Evolutionary conservation across 2,113 vertebrate genomes (phyloP).

Genomic region (Axis porcinus): DNA sequence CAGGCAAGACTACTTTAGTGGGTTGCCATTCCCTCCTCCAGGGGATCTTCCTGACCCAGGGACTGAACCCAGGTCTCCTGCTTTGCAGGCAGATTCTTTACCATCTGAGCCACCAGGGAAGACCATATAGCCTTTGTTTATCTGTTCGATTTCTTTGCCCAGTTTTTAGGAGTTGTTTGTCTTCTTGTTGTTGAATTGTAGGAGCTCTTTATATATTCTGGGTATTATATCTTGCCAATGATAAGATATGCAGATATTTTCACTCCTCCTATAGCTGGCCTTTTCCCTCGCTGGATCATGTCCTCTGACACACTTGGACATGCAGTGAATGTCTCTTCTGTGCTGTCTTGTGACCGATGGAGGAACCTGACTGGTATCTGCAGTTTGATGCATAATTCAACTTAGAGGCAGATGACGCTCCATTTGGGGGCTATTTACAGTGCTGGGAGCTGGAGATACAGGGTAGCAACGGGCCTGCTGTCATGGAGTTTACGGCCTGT

Average conservation of each 20-base stretch:
- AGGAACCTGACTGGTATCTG: neutral
- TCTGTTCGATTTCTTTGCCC: neutral
- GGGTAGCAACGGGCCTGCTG: rapidly evolving
- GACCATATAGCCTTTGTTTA: neutral
- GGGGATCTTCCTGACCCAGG: neutral
- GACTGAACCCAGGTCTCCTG: neutral
- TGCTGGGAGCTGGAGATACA: neutral
- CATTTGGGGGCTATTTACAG: too few relatives aligned
- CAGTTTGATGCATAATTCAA: too few relatives aligned
- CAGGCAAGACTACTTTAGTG: neutral
- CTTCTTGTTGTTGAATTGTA: neutral
- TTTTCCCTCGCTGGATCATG: neutral
- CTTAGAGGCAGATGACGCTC: neutral
- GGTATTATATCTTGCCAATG: neutral
- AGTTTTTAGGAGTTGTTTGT: neutral
- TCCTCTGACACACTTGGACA: neutral
- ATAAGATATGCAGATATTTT: neutral
- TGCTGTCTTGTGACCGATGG: too few relatives aligned
- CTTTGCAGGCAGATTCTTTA: neutral
- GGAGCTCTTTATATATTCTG: neutral
- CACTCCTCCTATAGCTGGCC: neutral
- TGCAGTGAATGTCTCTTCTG: neutral
- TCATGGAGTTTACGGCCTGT: rapidly evolving
- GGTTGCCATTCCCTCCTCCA: neutral
- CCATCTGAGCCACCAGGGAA: neutral